Percentiles rank a stretch among this genome's conserved stretches.
These are phyloP conservation scores for Macquaria australasica DNA, from an alignment of 2,113 vertebrate genomes.

Conservation along the genomic window DNA sequence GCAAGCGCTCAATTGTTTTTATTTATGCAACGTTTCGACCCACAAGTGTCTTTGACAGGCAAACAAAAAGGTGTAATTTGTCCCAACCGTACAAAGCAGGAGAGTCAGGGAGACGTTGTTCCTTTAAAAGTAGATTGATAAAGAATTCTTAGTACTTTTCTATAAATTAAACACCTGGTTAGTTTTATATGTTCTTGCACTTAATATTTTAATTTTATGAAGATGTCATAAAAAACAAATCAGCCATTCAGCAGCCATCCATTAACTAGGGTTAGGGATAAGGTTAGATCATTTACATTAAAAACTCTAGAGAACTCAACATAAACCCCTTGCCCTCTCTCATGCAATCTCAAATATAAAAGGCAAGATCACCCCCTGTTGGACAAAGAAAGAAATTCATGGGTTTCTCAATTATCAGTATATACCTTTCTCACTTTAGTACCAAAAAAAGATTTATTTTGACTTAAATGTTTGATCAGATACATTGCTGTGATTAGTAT, in stretches of 20 bases:
- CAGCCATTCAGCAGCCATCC: not conserved
- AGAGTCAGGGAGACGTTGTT: not conserved
- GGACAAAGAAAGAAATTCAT: slow-evolving; percentile 24
- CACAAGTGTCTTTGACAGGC: not conserved
- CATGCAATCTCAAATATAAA: not conserved
- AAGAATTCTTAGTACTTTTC: not conserved
- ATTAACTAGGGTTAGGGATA: not conserved
- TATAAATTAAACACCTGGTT: not conserved
- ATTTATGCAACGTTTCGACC: not conserved
- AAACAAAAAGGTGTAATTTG: not conserved
- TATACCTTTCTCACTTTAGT: not conserved
- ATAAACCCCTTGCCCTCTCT: not conserved
- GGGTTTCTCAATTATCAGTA: not conserved
- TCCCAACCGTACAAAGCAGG: not conserved
- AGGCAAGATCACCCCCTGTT: slow-evolving; percentile 37
- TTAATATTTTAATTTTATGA: not conserved
- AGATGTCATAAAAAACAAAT: not conserved
- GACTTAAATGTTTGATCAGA: not conserved
- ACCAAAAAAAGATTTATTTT: not conserved
- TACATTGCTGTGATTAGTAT: not conserved
- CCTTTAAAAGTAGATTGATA: not conserved
- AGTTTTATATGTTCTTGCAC: not conserved
- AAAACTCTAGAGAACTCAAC: not conserved
- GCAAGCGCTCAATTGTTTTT: not conserved
- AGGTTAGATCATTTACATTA: not conserved